Evolutionary conservation across 2,888 invertebrate species (phyloP), one percentile per base, ranked within the genome.

Genomic region (Trichopoda pennipes): DNA sequence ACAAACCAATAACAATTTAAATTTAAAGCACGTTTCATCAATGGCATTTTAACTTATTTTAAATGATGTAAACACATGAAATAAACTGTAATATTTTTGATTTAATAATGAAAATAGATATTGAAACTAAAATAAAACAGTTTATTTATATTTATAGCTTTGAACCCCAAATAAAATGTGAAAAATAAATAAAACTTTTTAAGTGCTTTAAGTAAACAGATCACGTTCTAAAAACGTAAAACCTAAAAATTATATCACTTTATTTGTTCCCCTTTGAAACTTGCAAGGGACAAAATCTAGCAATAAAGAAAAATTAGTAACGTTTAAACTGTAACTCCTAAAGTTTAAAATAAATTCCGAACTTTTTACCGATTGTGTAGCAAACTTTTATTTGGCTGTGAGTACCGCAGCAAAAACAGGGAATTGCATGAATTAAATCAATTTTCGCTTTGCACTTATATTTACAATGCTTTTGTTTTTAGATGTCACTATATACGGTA

Each of bases 291-390:
- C 17, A 64, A 58, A 66, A 66, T 55, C 28, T 68, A 42, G 16
- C 42, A 76, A 69, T 35, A 76, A 47, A 76, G 23, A 61, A 55
- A 76, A 69, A 69, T 61, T 61, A 77, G 53, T 55, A 76, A 60
- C 68, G 68, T 76, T 76, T 69, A 68, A 76, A 76, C 53, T 70
- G 70, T 70, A n/a, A 70, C 63, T 64, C 32, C 64, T 49, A 70
- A 78, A 64, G 63, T 64, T 78, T 78, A 58, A 64, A 70, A 72
- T 64, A 78, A 78, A 72, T 78, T 78, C 64, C 47, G 66, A 78
- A 44, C 70, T 56, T 72, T 78, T 51, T 51, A 78, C 56, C 72
- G 60, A 66, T 78, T 79, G 79, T 60, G 53, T n/a, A n/a, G 79
- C 23, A 66, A 73, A 68, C 23, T 73, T 76, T 17, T 47, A 6